phyloP scores from a whole-genome alignment of 1,140 invertebrate genomes.

The Hirudo medicinalis region DNA sequence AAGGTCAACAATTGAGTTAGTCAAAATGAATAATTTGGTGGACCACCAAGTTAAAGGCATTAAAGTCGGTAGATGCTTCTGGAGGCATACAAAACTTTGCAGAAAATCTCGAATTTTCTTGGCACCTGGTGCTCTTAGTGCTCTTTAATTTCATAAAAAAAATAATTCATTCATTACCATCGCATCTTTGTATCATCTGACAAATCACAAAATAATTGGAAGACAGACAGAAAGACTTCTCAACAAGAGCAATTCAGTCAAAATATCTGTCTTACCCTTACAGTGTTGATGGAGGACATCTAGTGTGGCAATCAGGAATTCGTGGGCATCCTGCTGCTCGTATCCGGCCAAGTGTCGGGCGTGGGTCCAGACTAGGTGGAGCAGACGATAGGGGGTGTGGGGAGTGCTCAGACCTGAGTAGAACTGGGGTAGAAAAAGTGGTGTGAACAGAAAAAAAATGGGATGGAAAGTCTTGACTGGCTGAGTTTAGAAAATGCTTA shows the following conservation, averaged over 20 bases:
- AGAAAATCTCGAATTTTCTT: neutral
- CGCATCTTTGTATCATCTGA: too few species aligned
- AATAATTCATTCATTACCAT: too few species aligned
- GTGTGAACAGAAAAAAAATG: too few species aligned
- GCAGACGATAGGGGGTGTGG: constrained; percentile 68
- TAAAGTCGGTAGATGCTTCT: too few species aligned
- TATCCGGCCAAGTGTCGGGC: constrained; percentile 86
- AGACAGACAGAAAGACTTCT: neutral
- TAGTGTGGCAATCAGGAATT: constrained; percentile 90
- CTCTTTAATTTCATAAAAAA: too few species aligned
- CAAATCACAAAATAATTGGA: neutral
- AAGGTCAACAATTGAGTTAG: too few species aligned
- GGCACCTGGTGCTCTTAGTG: too few species aligned
- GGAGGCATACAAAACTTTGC: neutral
- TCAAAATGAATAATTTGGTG: too few species aligned
- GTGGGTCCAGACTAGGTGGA: constrained; percentile 92
- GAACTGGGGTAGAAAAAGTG: constrained; percentile 49
- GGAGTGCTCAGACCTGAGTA: constrained; percentile 78
- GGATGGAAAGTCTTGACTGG: too few species aligned
- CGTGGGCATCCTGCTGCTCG: constrained; percentile 95
- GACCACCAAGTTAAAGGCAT: too few species aligned
- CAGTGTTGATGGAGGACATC: constrained; percentile 76
- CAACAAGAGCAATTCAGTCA: neutral
- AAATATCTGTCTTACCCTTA: constrained; percentile 34
- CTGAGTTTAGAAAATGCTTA: too few species aligned